Base-by-base conservation (phyloP, 2,113 vertebrate genomes). In the Entosphenus tridentatus region DNA sequence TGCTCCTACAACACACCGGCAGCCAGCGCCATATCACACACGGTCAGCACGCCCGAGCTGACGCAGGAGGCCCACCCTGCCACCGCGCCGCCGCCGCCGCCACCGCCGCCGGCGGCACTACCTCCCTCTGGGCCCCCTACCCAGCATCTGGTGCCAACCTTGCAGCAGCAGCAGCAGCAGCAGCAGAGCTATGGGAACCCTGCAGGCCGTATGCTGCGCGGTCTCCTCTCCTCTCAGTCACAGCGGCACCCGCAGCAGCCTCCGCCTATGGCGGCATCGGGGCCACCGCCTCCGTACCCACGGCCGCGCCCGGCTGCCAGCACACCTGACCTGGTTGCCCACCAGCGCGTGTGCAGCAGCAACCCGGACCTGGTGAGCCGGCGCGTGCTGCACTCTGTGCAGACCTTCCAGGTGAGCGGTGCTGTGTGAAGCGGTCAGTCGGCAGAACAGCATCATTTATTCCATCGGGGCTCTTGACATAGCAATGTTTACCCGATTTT, bases 261-360 rank as follows among this genome's bases (percentile, higher is more conserved):
- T n/a, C 62, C 62, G n/a, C 62, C 62, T 65, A n/a, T 18, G 62
- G 62, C 62, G n/a, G 39, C 39, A 39, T 39, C 39, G 39, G 78
- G 87, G 6, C 92, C 89, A 0, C 92, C 89, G 0, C 92, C 92
- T 2, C 89, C 88, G 0, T 96, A 93, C 73, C 86, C 89, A 0
- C 83, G 83, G 11, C 90, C 93, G 0, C 88, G 92, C 1, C 92
- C 92, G 0, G 91, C 92, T 75, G 91, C 87, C 57, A 96, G 91
- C 79, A 97, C 92, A 0, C 92, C 92, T 0, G 90, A 96, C 78
- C 80, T 97, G 12, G 90, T 87, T 56, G 92, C 89, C 77, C 89
- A 95, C 75, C 84, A 80, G 71, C 84, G 85, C 0, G 87, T 86
- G 21, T 88, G 89, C 0, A 85, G 89, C 73, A 95, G 89, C 77